Base-by-base conservation (phyloP, 2,797 vertebrate genomes). In the Delichon dasypus region DNA sequence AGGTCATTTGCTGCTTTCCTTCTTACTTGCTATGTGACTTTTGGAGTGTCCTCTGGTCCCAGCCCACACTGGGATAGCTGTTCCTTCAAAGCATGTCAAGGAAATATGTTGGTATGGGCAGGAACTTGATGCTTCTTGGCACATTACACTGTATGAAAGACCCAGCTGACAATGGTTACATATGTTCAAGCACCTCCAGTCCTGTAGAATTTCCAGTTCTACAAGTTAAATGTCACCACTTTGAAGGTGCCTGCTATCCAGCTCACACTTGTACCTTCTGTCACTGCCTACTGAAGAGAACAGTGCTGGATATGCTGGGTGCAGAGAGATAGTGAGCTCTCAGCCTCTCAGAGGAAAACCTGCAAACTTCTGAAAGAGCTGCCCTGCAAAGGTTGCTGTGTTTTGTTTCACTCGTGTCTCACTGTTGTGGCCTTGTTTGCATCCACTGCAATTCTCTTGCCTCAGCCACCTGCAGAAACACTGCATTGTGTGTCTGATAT, bases 391-490 rank as follows among this genome's bases (percentile, higher is more conserved):
- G 55, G 55, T 25, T 42, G 12, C 1, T 4, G 71, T 2, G 16
- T 85, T 94, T 47, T 5, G 11, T 86, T 89, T 85, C 64, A 34
- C 38, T 73, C 1, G 0, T 17, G 23, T 92, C 81, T 92, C 55
- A 29, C 85, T 87, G 88, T 80, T 16, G 10, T 21, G 51, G 67
- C 80, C 61, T 61, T 14, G 13, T 42, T 91, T 76, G 32, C 54
- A 34, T n/a, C 60, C 62, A 51, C 75, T 72, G 74, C 1, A 1
- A 53, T 73, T 55, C 47, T 67, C 55, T 79, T 94, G 81, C 89
- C 92, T 75, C 81, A 71, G 90, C 90, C 96, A 90, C 90, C 29
- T 38, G 27, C 17, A 12, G 61, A 90, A 93, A 89, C 50, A n/a
- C 58, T 85, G 55, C 54, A 36, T n/a, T 0, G 0, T 17, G 7